Percentiles rank a stretch among this genome's conserved stretches.
Conservation (phyloP, 2,797 vertebrate species). For the Calcarius lapponicus region DNA sequence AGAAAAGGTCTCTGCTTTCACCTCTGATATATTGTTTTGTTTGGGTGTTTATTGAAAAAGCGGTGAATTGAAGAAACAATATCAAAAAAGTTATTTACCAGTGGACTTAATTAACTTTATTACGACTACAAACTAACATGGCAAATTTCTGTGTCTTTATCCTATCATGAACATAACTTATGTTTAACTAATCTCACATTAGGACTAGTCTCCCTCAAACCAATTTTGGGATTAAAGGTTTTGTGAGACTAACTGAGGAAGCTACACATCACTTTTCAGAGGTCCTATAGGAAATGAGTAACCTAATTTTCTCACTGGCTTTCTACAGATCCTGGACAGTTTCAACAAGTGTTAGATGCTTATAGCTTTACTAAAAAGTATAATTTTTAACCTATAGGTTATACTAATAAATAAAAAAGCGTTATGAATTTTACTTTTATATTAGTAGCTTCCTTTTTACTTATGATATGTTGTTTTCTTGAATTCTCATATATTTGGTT, state of each 20-base stretch:
- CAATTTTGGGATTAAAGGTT: background rate
- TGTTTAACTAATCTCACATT: background rate
- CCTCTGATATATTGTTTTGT: background rate
- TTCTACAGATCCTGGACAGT: background rate
- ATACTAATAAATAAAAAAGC: background rate
- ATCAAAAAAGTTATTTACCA: slow-evolving; percentile 8
- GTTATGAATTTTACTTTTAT: background rate
- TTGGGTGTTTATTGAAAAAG: background rate
- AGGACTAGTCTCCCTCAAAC: background rate
- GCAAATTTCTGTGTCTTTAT: background rate
- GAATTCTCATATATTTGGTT: background rate
- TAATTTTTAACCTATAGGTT: background rate
- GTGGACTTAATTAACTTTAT: slow-evolving; percentile 11
- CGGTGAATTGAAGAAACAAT: background rate
- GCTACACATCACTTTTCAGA: background rate
- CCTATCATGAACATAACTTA: background rate
- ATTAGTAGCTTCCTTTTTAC: background rate
- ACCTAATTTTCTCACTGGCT: background rate
- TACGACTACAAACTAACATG: background rate
- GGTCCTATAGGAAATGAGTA: background rate
- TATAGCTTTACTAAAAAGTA: background rate
- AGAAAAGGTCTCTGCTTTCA: background rate
- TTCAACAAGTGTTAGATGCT: background rate
- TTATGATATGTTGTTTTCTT: background rate
- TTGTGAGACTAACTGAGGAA: background rate